Evolutionary conservation across 2,797 vertebrate genomes (phyloP), one percentile per base, ranked within the genome.

Genomic region (Gymnopithys bicolor): DNA sequence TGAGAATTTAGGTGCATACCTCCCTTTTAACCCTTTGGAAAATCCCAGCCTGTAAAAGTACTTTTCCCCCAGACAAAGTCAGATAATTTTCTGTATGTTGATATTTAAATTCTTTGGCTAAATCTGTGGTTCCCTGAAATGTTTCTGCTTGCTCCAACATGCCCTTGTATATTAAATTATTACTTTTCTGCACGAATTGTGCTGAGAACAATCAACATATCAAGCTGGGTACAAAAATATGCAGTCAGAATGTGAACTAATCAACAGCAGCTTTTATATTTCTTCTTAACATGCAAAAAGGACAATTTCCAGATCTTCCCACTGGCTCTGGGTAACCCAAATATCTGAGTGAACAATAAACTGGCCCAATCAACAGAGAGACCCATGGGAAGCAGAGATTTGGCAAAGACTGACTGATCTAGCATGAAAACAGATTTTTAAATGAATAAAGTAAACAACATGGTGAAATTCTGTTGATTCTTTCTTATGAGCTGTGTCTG

Each of bases 131-230:
- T 89, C 33, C 58, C 68, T 89, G 56, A 82, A 85, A 75, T 28
- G 15, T n/a, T 86, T 86, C 63, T 89, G 77, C 91, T 49, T 67
- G 76, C 73, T 89, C 60, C 43, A 58, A 58, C 94, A 63, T 83
- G 88, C 53, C 68, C 71, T 66, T 63, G 41, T 87, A 63, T 1
- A 0, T 83, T 67, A 71, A 75, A 79, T n/a, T 71, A 55, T 25
- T 67, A 3, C 79, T 86, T 93, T 91, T 86, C 68, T 82, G 73
- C 19, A 59, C 89, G 84, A 93, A 83, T 93, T 84, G 79, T 49
- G 39, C 48, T 75, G 58, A 79, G 77, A 86, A 62, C 48, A 66
- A 79, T 80, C 59, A 63, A 46, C 49, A 24, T 89, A 91, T 70
- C 52, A 78, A 83, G 48, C 62, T 70, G 58, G 28, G 32, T 58